Evolutionary conservation across 23 tunicate genomes (phyloP), one percentile per base, ranked within the genome.

Genomic region (Botrylloides violaceus): DNA sequence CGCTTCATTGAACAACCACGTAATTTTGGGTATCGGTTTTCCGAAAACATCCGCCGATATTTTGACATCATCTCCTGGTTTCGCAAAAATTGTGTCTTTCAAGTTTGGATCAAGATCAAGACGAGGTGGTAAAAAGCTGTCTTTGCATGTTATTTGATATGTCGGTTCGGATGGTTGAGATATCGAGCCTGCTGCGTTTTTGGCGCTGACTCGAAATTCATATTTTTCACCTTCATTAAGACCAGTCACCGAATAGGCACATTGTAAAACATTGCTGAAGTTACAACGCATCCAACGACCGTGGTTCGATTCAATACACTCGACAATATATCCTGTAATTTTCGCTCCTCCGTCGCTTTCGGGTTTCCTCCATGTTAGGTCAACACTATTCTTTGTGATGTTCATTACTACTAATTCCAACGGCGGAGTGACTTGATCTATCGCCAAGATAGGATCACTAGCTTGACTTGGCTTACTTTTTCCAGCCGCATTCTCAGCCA

Each of bases 261-360:
- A 93, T 19, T 93, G 96, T 1, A 32, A 31, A 28, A 93, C 57
- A 57, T 86, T 93, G 49, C 82, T 71, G 68, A 82, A 83, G 70
- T 93, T 93, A 38, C 98, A 93, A 37, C 78, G 80, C 30, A 77
- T 18, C 98, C 98, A 93, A 30, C 89, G 50, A 21, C 73, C 85
- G 26, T 53, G 58, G 27, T 77, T 75, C 19, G 77, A 9, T 65
- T 83, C 84, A 21, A 73, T 63, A 1, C 80, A 57, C 66, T 93
- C 98, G 34, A 93, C 89, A 21, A 85, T 71, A 66, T 93, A 93
- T 30, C 94, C 95, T 56, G 95, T 80, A 2, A 93, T 81, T 37
- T 59, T 81, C 0, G 98, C 83, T 33, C 98, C 98, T 4, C 98
- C 98, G 36, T 93, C 98, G 61, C 77, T 77, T 77, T 93, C 98